These are phyloP conservation scores for Cephus cinctus DNA, from an alignment of 1,140 invertebrate species.

Conservation along the genomic window DNA sequence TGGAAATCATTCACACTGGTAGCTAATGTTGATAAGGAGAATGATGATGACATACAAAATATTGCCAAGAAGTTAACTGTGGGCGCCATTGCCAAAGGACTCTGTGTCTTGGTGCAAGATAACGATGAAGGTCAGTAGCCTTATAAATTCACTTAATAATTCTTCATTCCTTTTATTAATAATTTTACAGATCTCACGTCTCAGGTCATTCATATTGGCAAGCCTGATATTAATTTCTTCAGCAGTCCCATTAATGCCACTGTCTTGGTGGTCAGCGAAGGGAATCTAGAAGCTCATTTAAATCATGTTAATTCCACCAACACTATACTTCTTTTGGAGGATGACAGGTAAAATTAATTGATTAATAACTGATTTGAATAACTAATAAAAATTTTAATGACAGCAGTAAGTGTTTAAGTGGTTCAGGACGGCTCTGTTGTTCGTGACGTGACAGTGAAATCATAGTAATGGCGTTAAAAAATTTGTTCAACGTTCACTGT, in stretches of 20 bases:
- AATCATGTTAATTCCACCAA: constrained; percentile 33
- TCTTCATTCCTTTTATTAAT: constrained; percentile 1
- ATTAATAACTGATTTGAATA: too few relatives aligned
- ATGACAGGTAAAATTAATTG: constrained; percentile 35
- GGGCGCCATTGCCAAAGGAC: constrained; percentile 33
- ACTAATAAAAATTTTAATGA: too few relatives aligned
- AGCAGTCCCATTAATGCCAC: constrained; percentile 31
- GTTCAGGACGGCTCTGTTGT: too few relatives aligned
- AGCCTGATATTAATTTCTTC: constrained; percentile 35
- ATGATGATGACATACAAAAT: constrained; percentile 42
- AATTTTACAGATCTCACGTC: constrained; percentile 34
- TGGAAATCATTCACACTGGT: constrained; percentile 49
- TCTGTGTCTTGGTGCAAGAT: constrained; percentile 46
- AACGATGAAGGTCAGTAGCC: constrained; percentile 35
- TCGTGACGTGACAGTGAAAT: too few relatives aligned
- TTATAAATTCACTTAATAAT: not conserved
- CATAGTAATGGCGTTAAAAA: too few relatives aligned
- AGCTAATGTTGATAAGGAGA: constrained; percentile 27
- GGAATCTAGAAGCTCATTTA: constrained; percentile 34
- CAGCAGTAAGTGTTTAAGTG: too few relatives aligned
- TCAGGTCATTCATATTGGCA: constrained; percentile 43
- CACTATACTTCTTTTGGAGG: constrained; percentile 39
- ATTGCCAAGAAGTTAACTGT: constrained; percentile 44
- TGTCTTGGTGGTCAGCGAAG: constrained; percentile 41
- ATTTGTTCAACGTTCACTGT: too few relatives aligned